Percentiles rank a stretch among this genome's conserved stretches.
Conservation (phyloP, 2,113 vertebrate species). For the Paradoxurus hermaphroditus region DNA sequence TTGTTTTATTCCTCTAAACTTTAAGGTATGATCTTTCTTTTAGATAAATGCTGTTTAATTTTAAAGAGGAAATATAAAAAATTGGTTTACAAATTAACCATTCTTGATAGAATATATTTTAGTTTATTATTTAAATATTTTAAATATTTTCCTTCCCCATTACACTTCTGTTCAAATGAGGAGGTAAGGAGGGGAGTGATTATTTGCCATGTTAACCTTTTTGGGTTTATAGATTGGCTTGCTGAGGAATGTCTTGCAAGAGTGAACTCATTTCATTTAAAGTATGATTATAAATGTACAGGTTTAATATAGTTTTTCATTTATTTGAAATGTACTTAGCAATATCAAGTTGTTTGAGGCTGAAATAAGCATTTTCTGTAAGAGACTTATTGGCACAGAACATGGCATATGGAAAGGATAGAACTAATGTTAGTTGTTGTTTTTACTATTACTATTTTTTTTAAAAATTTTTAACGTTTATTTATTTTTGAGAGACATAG, state of each 20-base stretch:
- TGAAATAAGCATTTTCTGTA: constrained; percentile 4
- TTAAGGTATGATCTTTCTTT: background rate
- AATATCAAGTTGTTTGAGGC: background rate
- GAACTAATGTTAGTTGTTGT: background rate
- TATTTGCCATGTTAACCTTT: background rate
- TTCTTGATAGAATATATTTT: background rate
- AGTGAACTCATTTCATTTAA: background rate
- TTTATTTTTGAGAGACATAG: too few relatives aligned
- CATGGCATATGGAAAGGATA: background rate
- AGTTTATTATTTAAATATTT: background rate
- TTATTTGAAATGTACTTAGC: background rate
- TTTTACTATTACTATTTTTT: background rate
- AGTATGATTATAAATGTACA: background rate
- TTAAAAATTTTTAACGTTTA: too few relatives aligned
- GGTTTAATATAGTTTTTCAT: background rate
- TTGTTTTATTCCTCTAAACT: background rate
- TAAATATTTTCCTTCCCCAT: background rate
- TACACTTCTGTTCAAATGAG: background rate
- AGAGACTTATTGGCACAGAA: background rate
- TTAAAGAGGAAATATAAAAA: background rate
- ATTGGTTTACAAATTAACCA: background rate
- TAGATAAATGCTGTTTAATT: background rate
- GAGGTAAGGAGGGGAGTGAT: background rate
- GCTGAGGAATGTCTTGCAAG: background rate
- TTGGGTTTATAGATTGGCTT: background rate